phyloP scores from a whole-genome alignment of 2,888 invertebrate genomes.

The Crepidodera aurea region DNA sequence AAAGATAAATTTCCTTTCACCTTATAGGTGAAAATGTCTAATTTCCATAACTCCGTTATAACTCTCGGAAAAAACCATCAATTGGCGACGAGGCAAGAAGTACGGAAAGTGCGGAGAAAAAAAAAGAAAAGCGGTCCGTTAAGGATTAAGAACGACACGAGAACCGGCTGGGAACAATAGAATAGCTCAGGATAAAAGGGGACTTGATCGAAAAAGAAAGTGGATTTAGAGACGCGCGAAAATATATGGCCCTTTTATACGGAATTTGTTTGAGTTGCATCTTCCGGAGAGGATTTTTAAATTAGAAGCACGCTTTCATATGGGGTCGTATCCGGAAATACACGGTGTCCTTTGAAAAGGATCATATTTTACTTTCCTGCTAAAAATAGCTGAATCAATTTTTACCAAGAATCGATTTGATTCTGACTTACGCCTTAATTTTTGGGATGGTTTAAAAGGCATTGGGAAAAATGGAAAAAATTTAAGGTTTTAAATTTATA shows the following conservation, averaged over 20 bases:
- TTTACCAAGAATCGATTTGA: too few species aligned
- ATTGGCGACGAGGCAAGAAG: conserved; percentile 1
- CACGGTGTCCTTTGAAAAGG: conserved; percentile 4
- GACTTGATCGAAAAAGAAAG: conserved; percentile 54
- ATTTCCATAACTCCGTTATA: conserved; percentile 15
- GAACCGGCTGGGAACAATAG: conserved; percentile 44
- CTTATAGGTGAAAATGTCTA: neutral
- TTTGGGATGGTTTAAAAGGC: too few species aligned
- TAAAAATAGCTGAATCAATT: too few species aligned
- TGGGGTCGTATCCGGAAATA: conserved; percentile 13
- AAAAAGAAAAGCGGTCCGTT: conserved; percentile 24
- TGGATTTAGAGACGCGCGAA: conserved; percentile 49
- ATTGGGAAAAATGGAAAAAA: too few species aligned
- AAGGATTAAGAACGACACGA: conserved; percentile 44
- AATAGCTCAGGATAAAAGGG: conserved; percentile 44
- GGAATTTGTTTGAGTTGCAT: conserved; percentile 47
- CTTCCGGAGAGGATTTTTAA: conserved; percentile 41
- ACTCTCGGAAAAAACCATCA: conserved; percentile 6
- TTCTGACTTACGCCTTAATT: too few species aligned
- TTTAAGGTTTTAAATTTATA: too few species aligned
- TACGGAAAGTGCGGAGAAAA: neutral
- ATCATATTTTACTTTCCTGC: too few species aligned
- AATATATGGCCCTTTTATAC: conserved; percentile 50
- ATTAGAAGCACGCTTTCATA: conserved; percentile 40
- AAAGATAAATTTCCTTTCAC: neutral